phyloP scores from a whole-genome alignment of 2,797 vertebrate genomes.

The Sebastes oblongus region DNA sequence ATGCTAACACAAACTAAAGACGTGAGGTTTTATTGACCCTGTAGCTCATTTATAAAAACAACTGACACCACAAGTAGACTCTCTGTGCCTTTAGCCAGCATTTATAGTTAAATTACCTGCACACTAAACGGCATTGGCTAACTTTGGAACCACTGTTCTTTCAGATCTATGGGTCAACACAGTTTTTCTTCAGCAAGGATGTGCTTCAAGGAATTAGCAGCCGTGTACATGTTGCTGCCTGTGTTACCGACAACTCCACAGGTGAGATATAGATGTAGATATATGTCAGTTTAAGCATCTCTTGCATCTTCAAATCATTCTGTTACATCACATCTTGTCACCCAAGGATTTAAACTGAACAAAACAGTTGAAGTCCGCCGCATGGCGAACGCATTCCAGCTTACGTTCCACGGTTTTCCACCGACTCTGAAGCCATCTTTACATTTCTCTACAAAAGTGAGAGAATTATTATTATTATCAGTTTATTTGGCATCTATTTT shows the following conservation, averaged over 20 bases:
- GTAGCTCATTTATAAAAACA: neutral
- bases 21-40: conserved; percentile 29
- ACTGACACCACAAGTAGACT: no score
- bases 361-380: conserved; percentile 47
- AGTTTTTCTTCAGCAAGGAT: conserved; percentile 65
- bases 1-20: conserved; percentile 49
- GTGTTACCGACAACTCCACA: conserved; percentile 49
- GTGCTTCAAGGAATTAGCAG: conserved; percentile 19
- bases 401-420: conserved; percentile 58
- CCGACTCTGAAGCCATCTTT: conserved; percentile 63
- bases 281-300: neutral
- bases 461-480: neutral
- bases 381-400: conserved; percentile 33
- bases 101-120: neutral
- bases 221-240: conserved; percentile 26
- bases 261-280: conserved; percentile 19
- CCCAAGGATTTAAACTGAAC: conserved; percentile 53
- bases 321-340: neutral
- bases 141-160: neutral
- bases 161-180: conserved; percentile 70
- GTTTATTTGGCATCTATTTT: neutral
- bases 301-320: neutral
- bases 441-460: conserved; percentile 66
- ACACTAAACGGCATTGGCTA: accelerated
- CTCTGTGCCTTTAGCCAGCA: neutral